Evolutionary conservation across 2,888 invertebrate species (phyloP), one percentile per base, ranked within the genome.

Genomic region (Flabesymbios commensalis): DNA sequence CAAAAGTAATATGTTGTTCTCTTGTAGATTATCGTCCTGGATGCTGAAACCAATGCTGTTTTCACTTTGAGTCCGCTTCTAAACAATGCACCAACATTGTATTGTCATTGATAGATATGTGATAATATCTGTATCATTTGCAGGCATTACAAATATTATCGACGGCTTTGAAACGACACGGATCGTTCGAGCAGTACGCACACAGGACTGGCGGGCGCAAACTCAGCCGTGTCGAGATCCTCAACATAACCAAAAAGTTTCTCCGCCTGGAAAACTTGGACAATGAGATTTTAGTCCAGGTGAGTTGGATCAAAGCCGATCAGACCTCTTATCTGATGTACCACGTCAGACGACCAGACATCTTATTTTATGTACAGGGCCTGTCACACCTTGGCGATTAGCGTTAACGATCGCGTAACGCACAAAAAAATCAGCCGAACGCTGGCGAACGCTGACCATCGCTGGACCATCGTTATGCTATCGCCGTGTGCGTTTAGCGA

Each of bases 101-200:
- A 36, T 14, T 14, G 10, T 14, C 10, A 14, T 14, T 36, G 14
- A 36, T 36, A 14, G 39, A 36, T 14, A 14, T 36, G 39, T n/a
- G n/a, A n/a, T n/a, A n/a, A n/a, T n/a, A n/a, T 26, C 10, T 17
- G 7, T 36, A 10, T 36, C 1, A 61, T 78, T 33, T 57, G 41
- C 69, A 79, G 79, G 79, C 79, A n/a, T 61, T 76, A 10, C 63
- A 72, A 3, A 77, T 79, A 36, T 73, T 79, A 74, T 69, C 75
- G 39, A 72, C 64, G 45, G 75, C 76, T 1, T 65, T 78, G 17
- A 57, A 63, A 3, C 64, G 71, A 19, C 76, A 76, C 63, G 79
- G 78, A 14, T 71, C 63, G 22, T 78, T 76, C 66, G 78, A 78
- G 61, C 64, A 72, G 32, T 79, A 75, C 72, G 78, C 76, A 49